These are phyloP conservation scores for Hyperoodon ampullatus DNA, from an alignment of 2,113 vertebrate genomes.

Conservation along the genomic window DNA sequence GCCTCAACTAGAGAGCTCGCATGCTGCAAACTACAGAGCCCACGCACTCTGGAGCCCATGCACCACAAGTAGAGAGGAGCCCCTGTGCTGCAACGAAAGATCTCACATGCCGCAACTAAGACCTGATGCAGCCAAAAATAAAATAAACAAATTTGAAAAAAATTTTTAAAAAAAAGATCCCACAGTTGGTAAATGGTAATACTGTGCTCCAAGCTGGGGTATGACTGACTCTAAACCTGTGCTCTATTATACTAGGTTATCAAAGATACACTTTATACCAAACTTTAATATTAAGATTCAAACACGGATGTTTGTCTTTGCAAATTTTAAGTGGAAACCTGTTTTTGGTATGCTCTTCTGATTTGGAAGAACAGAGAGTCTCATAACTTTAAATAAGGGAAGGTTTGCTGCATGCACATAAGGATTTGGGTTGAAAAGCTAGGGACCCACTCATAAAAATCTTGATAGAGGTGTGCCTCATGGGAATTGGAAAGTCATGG, in stretches of 20 bases:
- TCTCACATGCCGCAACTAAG: too few relatives aligned
- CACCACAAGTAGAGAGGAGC: too few relatives aligned
- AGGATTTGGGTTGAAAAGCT: neutral
- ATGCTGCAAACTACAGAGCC: too few relatives aligned
- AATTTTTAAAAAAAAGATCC: neutral
- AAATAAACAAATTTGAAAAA: too few relatives aligned
- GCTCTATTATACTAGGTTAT: neutral
- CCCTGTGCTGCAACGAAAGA: too few relatives aligned
- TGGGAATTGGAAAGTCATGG: neutral
- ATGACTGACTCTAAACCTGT: neutral
- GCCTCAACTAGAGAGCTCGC: too few relatives aligned
- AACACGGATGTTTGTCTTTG: neutral
- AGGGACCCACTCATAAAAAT: neutral
- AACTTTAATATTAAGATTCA: conserved; percentile 27
- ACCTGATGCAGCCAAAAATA: too few relatives aligned
- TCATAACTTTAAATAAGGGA: conserved; percentile 3
- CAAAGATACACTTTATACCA: neutral
- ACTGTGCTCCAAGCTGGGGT: neutral
- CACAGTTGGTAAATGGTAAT: neutral
- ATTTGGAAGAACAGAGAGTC: neutral
- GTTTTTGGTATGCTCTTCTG: neutral
- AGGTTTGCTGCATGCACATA: neutral
- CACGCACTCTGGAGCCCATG: too few relatives aligned
- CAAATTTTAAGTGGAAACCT: neutral
- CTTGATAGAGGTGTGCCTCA: neutral